Base-by-base conservation (phyloP, 2,888 invertebrate species). In the Chironomus riparius region DNA sequence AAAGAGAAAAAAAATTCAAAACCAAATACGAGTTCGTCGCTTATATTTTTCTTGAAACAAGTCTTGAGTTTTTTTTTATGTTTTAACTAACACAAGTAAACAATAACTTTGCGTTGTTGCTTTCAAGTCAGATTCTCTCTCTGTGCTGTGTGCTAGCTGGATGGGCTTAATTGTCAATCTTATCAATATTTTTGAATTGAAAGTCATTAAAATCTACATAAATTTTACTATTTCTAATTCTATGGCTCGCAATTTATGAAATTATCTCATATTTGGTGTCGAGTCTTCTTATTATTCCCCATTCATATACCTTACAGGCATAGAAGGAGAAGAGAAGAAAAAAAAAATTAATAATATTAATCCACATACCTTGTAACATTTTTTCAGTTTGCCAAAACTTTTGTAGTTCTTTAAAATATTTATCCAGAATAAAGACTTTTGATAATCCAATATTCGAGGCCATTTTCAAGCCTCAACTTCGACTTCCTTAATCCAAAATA, bases 341-440 rank as follows among this genome's bases (percentile, higher is more conserved):
- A 10, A 38, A 10, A 38, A 38, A 18, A 15, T 50, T 50, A 12
- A 7, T 15, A 56, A 56, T 56, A 13, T 22, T 24, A 65, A 22
- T 21, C 65, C 18, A 85, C 89, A 89, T 90, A 95, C 97, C 97
- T 91, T 94, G 93, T 83, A 95, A 88, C 86, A 95, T 95, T 87
- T 95, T 95, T 86, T 97, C 97, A 78, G 95, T 94, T 86, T 95
- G 95, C 94, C 95, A 94, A 87, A 95, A 94, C 87, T 96, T 96
- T 85, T 95, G 95, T 85, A 97, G 88, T 87, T 96, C 96, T 80
- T 94, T 95, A 87, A 96, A 96, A 87, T 96, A 96, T 86, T 96
- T 96, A 91, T 96, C 96, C 89, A 96, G 90, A 85, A 96, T 96
- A 90, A 95, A 96, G 86, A 95, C 95, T 88, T 96, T 96, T 84